phyloP scores from a whole-genome alignment of 2,888 invertebrate genomes.

The Agrilus biguttatus region DNA sequence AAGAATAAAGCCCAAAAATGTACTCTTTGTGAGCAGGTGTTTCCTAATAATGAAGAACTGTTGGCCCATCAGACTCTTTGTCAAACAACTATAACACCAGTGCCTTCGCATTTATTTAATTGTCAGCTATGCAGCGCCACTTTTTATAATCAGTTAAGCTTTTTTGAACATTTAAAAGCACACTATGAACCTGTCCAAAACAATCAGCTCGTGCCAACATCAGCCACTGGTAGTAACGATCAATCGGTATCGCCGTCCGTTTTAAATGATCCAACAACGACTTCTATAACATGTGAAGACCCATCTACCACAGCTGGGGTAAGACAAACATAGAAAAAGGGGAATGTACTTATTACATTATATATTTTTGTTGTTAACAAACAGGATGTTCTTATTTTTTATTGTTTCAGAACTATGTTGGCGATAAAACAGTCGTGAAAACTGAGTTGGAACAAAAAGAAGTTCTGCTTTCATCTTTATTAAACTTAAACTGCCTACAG shows the following conservation, averaged over 20 bases:
- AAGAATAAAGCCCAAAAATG: slow-evolving; percentile 29
- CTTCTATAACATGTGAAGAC: too few species aligned
- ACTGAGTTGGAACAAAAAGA: slow-evolving; percentile 10
- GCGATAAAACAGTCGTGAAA: slow-evolving; percentile 7
- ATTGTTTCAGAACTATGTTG: slow-evolving; percentile 6
- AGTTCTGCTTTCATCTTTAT: slow-evolving; percentile 21
- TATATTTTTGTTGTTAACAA: neutral
- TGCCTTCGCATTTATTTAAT: slow-evolving; percentile 39
- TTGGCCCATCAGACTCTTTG: slow-evolving; percentile 37
- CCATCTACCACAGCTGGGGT: neutral
- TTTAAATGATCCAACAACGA: too few species aligned
- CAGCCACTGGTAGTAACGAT: too few species aligned
- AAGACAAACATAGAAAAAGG: neutral
- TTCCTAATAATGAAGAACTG: slow-evolving; percentile 27
- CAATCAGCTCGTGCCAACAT: too few species aligned
- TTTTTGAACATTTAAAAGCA: slow-evolving; percentile 72
- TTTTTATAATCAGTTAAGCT: slow-evolving; percentile 63
- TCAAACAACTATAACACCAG: slow-evolving; percentile 26
- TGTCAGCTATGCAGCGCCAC: slow-evolving; percentile 70
- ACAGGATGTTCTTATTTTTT: neutral
- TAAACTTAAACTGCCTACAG: slow-evolving; percentile 26
- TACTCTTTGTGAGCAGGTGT: slow-evolving; percentile 32
- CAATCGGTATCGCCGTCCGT: too few species aligned
- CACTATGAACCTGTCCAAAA: slow-evolving; percentile 52
- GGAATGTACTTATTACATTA: neutral